These are phyloP conservation scores for Philonicus albiceps DNA, from an alignment of 2,888 invertebrate genomes.

Conservation along the genomic window DNA sequence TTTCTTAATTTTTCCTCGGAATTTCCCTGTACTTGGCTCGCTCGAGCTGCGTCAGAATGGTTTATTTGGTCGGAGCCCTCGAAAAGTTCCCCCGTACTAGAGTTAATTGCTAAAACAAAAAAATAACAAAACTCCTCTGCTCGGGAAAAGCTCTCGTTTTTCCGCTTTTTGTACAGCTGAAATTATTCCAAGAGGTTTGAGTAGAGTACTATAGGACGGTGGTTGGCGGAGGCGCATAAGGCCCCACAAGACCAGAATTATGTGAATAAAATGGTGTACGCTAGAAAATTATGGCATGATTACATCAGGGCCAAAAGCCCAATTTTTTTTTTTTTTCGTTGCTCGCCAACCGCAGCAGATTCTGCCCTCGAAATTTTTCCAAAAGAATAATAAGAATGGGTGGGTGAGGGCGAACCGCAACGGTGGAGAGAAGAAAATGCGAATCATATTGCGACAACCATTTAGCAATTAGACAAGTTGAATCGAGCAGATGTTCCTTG, in stretches of 20 bases:
- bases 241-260: background rate
- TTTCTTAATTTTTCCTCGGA: background rate
- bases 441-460: conserved; percentile 30
- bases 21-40: background rate
- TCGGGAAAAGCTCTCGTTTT: background rate
- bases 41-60: background rate
- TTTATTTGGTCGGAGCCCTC: background rate
- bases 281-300: conserved; percentile 18
- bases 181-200: background rate
- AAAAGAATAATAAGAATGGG: background rate
- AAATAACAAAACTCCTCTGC: background rate
- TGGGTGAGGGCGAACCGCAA: background rate
- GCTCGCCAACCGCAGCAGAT: background rate
- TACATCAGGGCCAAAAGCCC: conserved; percentile 6
- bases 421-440: background rate
- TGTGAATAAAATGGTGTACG: background rate
- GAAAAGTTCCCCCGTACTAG: background rate
- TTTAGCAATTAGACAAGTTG: conserved; percentile 30
- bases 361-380: background rate
- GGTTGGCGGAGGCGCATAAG: background rate
- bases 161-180: background rate
- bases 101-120: background rate
- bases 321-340: background rate
- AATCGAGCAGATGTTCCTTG: conserved; percentile 15
- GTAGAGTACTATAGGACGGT: background rate